Evolutionary conservation across 2,797 vertebrate genomes (phyloP).

Genomic region (Thamnophis elegans): DNA sequence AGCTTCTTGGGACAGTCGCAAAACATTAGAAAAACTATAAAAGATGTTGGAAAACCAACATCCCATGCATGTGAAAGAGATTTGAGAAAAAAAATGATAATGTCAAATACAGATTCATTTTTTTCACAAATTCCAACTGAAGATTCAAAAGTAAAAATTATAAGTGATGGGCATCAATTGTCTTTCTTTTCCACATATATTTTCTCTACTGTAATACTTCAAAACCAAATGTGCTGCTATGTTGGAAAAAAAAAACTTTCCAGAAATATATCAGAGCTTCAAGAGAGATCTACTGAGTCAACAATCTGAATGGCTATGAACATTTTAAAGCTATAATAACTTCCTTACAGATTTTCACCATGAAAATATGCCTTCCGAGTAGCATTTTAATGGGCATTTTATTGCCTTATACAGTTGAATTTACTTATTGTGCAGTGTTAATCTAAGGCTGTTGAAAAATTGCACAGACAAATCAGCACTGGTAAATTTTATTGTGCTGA

Average conservation of each 20-base stretch:
- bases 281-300: slow-evolving; percentile 27
- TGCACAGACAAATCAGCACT: background rate
- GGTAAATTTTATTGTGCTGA: background rate
- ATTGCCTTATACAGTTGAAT: background rate
- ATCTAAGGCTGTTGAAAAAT: background rate
- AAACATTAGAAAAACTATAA: slow-evolving; percentile 53
- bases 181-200: slow-evolving; percentile 43
- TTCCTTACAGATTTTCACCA: slow-evolving; percentile 12
- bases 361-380: slow-evolving; percentile 19
- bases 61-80: slow-evolving; percentile 66
- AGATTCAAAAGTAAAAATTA: slow-evolving; percentile 32
- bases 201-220: slow-evolving; percentile 52
- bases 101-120: slow-evolving; percentile 51
- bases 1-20: slow-evolving; percentile 59
- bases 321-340: slow-evolving; percentile 26
- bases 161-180: slow-evolving; percentile 30
- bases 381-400: slow-evolving; percentile 23
- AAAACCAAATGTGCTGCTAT: slow-evolving; percentile 29
- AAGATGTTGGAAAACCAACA: slow-evolving; percentile 50
- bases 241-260: slow-evolving; percentile 14
- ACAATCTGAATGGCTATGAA: slow-evolving; percentile 29
- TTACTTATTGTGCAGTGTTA: background rate
- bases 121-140: slow-evolving; percentile 45
- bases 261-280: slow-evolving; percentile 48
- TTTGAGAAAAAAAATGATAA: slow-evolving; percentile 51